phyloP scores from a whole-genome alignment of 64 coral and sea anemone species.

The Hydrozoanthus tunicans region DNA sequence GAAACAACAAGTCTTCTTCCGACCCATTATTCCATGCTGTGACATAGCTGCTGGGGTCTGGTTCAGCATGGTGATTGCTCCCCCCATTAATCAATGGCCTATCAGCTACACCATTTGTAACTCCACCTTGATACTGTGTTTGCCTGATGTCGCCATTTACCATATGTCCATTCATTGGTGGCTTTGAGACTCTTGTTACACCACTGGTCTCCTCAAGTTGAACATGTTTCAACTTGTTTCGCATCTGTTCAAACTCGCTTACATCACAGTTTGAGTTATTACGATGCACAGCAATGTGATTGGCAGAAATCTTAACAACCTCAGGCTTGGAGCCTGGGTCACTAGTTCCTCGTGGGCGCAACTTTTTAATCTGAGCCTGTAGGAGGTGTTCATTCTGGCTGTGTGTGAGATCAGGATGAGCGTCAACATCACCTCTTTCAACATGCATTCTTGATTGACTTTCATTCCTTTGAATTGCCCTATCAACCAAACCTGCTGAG shows the following conservation, averaged over 20 bases:
- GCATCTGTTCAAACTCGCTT: constrained; percentile 41
- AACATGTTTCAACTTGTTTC: constrained; percentile 41
- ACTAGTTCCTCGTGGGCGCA: constrained; percentile 40
- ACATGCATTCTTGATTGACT: constrained; percentile 22
- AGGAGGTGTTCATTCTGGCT: constrained; percentile 37
- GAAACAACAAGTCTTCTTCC: background rate
- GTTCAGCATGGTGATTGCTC: background rate
- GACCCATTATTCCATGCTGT: constrained; percentile 30
- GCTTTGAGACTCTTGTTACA: constrained; percentile 31
- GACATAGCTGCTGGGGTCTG: constrained; percentile 3
- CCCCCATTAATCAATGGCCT: background rate
- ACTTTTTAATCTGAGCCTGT: constrained; percentile 39
- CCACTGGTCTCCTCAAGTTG: constrained; percentile 21
- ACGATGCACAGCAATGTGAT: constrained; percentile 34
- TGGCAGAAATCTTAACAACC: constrained; percentile 44
- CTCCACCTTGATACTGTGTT: background rate
- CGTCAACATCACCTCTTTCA: constrained; percentile 8
- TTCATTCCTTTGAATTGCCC: constrained; percentile 26
- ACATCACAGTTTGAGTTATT: constrained; percentile 27
- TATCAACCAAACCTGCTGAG: constrained; percentile 34
- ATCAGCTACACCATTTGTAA: background rate
- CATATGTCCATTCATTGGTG: constrained; percentile 30
- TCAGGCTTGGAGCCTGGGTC: constrained; percentile 41
- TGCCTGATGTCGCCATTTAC: constrained; percentile 24
- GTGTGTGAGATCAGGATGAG: constrained; percentile 6